Evolutionary conservation across 2,888 invertebrate genomes (phyloP), one percentile per base, ranked within the genome.

Genomic region (Trypoxylon attenuatum): DNA sequence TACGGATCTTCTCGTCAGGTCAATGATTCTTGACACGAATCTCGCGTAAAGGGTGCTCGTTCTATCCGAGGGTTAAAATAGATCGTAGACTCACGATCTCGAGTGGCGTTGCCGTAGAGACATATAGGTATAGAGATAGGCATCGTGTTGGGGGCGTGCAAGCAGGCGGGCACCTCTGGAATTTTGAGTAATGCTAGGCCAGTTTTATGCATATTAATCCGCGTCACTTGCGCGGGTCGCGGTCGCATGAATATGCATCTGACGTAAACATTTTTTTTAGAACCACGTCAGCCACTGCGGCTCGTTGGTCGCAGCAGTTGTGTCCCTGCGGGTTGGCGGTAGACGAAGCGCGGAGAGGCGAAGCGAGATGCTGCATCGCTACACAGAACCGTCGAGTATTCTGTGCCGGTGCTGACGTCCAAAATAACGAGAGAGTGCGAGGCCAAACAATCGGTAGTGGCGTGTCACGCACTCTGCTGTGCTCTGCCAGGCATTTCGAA

Each of bases 191-290:
- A 80, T 75, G 76, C 60, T 68, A 66, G 69, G 71, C n/a, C n/a
- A n/a, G 68, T 79, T 75, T 79, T 79, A 82, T 84, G 84, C 82
- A 84, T 83, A 84, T 83, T 84, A 83, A 84, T 82, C 76, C 74
- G 59, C 69, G 71, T 76, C 75, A 72, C 71, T 73, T 65, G 76
- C 71, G 61, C n/a, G 33, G 10, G 29, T 25, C 25, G 25, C 29
- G 2, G 33, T 13, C 33, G 59, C 69, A 81, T 82, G 81, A 83
- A 83, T 83, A 81, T 82, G 80, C 73, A 82, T 77, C 63, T 22
- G 67, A 45, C 69, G 71, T 69, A 79, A 80, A 81, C 73, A 81
- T 78, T 80, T 22, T 41, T 15, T n/a, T 33, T 13, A 27, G 52
- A 72, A 49, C 45, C 45, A 69, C 57, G 51, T 54, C 47, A 45